Evolutionary conservation across 2,888 invertebrate genomes (phyloP), one percentile per base, ranked within the genome.

Genomic region (Drosophila nigritarsus): DNA sequence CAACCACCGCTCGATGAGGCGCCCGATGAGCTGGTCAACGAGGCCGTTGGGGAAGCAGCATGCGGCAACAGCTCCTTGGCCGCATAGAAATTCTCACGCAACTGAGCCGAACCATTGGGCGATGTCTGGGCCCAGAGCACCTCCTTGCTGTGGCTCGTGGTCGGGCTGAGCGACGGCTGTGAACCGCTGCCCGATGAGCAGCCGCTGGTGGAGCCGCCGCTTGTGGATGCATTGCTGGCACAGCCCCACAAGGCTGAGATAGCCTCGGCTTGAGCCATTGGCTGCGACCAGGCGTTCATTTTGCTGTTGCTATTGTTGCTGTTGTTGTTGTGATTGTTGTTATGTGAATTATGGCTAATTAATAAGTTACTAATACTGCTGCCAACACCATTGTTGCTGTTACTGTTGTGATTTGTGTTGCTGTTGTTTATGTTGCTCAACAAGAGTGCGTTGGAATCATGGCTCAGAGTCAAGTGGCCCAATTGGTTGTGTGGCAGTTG

Each of bases 61-160:
- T 89, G 80, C 24, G 79, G 78, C 74, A 75, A 27, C 51, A 73
- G 20, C 34, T 78, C 78, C 38, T 77, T 82, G 54, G 70, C 74
- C 20, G 67, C 75, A 72, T 79, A 82, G 61, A 78, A 84, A 59
- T 73, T 79, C 18, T 83, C 81, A 72, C 79, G 82, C 69, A 82
- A 71, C 65, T 75, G 82, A 13, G 55, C 63, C 42, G 85, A 65
- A 50, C 63, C 56, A 30, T 56, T 91, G 73, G 93, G 92, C 71
- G 93, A 92, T 36, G 91, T 91, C 79, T 92, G 92, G 20, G 92
- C 88, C 92, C 93, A 93, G 34, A 93, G 88, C 69, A 92, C 89
- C 80, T 93, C 93, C 83, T 93, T 93, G 83, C 93, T 92, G 80
- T 92, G 92, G 75, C 91, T 78, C 62, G 90, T 91, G 61, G 90